These are phyloP conservation scores for Nyctereutes procyonoides DNA, from an alignment of 2,113 vertebrate species.

Conservation along the genomic window DNA sequence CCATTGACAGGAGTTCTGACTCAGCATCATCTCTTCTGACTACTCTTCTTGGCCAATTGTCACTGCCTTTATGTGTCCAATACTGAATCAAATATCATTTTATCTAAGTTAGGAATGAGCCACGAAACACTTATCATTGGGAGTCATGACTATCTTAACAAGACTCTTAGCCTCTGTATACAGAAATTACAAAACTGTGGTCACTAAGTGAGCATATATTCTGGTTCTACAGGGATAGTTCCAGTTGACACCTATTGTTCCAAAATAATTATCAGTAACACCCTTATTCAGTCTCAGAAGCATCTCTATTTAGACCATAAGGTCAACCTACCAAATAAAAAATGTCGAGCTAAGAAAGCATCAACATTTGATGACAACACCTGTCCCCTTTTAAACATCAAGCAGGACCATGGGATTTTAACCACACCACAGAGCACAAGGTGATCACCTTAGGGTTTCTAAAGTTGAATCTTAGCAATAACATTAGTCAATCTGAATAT, in stretches of 20 bases:
- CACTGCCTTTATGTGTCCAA: slow-evolving; percentile 79
- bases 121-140: slow-evolving; percentile 68
- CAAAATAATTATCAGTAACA: not conserved
- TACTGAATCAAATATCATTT: slow-evolving; percentile 60
- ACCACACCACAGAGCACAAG: not conserved
- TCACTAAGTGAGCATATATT: not conserved
- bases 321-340: not conserved
- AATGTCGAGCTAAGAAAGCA: not conserved
- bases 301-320: not conserved
- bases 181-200: not conserved
- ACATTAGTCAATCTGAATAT: not conserved
- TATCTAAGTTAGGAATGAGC: slow-evolving; percentile 47
- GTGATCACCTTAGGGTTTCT: not conserved
- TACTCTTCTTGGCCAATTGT: slow-evolving; percentile 74
- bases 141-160: slow-evolving; percentile 15
- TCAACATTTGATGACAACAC: not conserved
- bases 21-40: slow-evolving; percentile 82
- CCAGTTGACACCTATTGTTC: not conserved
- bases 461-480: not conserved
- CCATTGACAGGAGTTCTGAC: slow-evolving; percentile 84
- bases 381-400: not conserved
- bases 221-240: not conserved
- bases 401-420: not conserved
- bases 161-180: not conserved
- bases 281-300: not conserved